A percentile compares a stretch with the other conserved stretches of the same genome.
Conservation (phyloP, 2,888 invertebrate species). For the Dryobota labecula region DNA sequence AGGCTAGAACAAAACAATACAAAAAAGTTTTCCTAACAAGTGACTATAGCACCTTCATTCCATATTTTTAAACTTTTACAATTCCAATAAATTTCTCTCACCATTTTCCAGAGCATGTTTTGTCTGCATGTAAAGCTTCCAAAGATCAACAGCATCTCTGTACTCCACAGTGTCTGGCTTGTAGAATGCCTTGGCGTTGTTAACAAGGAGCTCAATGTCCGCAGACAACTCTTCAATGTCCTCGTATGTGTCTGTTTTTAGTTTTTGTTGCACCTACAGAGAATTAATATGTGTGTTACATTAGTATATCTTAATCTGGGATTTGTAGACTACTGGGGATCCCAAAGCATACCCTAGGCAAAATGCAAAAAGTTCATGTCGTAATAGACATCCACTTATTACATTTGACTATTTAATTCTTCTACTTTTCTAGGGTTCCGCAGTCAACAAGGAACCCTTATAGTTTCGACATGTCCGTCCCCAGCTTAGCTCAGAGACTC, state of each 20-base stretch:
- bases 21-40: background rate
- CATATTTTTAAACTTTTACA: background rate
- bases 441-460: no score
- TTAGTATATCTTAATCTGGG: no score
- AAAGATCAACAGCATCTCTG: constrained; percentile 96
- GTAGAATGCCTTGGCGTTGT: constrained; percentile 98
- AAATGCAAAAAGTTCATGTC: no score
- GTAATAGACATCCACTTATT: no score
- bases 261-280: constrained; percentile 96
- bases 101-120: constrained; percentile 85
- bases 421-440: no score
- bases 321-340: background rate
- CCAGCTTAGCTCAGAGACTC: no score
- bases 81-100: constrained; percentile 53
- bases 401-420: no score
- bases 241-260: constrained; percentile 99
- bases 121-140: constrained; percentile 94
- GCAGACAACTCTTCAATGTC: constrained; percentile 97
- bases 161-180: constrained; percentile 96
- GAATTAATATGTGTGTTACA: constrained; percentile 10
- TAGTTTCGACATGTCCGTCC: no score
- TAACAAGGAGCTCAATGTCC: constrained; percentile 97
- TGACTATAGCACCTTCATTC: background rate
- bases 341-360: no score
- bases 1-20: background rate